Base-by-base conservation (phyloP, 2,888 invertebrate genomes). In the Parnassius apollo region DNA sequence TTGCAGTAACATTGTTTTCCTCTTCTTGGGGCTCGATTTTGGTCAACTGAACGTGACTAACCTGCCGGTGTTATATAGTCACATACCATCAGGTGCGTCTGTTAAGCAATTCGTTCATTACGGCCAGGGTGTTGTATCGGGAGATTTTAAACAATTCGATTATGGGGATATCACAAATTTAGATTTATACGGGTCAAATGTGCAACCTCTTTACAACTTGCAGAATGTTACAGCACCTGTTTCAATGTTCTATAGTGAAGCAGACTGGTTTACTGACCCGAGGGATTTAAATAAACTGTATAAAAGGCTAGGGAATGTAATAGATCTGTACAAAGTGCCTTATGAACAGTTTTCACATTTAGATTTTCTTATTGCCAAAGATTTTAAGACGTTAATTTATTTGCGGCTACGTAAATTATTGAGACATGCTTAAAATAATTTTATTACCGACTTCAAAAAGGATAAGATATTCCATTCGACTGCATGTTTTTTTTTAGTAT, bases 251-350 rank as follows among this genome's bases (percentile, higher is more conserved):
- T 86, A 85, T 67, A 83, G 85, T 44, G 81, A 82, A 2, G 93
- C 93, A 13, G 96, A 96, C 77, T 94, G 94, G 93, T 76, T 96
- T 22, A 93, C 95, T 1, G 85, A 92, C 57, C 88, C 92, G 2
- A 77, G 79, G 68, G 94, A 95, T 64, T 94, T 95, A 0, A 78
- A 92, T 50, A 80, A 84, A 18, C 75, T 95, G 57, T 87, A 91
- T 48, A 77, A 80, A 11, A 81, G 85, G 62, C 76, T 96, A 50
- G 84, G 86, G 9, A 94, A 93, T 71, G 87, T 90, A 2, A 77
- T 93, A 8, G 93, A 93, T 59, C 91, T 91, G 66, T 90, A 93
- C 75, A 85, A 92, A 65, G 92, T 95, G 56, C 92, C 93, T 0
- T 85, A 91, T 71, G 82, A 91, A 48, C 73, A 77, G 57, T 91